A percentile compares a stretch with the other conserved stretches of the same genome.
Evolutionary conservation across 2,888 invertebrate genomes (phyloP).

Genomic region (Tridacna crocea): DNA sequence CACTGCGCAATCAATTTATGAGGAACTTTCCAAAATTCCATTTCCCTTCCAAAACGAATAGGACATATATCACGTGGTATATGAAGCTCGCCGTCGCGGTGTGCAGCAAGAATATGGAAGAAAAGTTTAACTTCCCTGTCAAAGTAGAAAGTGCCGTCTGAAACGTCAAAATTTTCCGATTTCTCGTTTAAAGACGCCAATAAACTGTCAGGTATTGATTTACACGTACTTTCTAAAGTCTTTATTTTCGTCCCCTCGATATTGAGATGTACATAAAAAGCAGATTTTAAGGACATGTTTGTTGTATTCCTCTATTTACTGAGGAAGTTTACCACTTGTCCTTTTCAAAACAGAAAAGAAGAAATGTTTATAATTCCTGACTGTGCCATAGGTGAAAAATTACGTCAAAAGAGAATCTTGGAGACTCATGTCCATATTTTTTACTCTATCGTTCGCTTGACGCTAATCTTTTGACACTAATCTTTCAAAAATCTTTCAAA

Average conservation of each 20-base stretch:
- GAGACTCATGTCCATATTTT: too few species aligned
- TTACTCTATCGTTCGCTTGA: too few species aligned
- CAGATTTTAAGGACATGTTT: too few species aligned
- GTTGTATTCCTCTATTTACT: too few species aligned
- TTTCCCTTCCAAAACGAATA: slow-evolving; percentile 39
- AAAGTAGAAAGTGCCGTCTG: slow-evolving; percentile 34
- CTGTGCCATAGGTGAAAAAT: too few species aligned
- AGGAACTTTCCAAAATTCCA: slow-evolving; percentile 54
- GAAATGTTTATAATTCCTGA: too few species aligned
- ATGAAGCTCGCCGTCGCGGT: slow-evolving; percentile 45
- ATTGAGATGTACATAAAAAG: background rate
- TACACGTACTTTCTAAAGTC: background rate
- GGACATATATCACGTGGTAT: slow-evolving; percentile 54
- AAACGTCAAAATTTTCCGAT: slow-evolving; percentile 2
- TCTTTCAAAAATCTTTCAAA: too few species aligned
- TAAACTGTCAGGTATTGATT: background rate
- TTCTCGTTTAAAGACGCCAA: background rate
- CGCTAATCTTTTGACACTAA: too few species aligned
- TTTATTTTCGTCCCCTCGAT: background rate
- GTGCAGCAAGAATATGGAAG: slow-evolving; percentile 42
- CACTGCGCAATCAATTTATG: slow-evolving; percentile 40
- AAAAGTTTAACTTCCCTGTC: slow-evolving; percentile 55
- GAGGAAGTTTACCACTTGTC: too few species aligned
- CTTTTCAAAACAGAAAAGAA: too few species aligned
- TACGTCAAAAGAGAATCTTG: too few species aligned